phyloP scores from a whole-genome alignment of 2,888 invertebrate species.

The Empis stercorea region DNA sequence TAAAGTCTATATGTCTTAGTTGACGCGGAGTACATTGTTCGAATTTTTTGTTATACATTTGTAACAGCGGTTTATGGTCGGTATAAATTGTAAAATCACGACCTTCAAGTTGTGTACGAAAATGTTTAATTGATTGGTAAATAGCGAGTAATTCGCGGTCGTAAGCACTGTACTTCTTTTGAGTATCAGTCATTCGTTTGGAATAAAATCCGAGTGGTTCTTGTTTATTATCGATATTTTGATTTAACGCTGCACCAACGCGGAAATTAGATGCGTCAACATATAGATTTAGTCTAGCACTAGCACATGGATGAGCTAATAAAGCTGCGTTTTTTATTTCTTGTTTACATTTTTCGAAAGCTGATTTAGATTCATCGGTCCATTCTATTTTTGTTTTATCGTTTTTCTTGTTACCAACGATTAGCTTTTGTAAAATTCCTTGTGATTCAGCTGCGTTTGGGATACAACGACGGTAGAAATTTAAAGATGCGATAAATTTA shows the following conservation, averaged over 20 bases:
- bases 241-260: constrained; percentile 27
- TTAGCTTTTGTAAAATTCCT: no score
- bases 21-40: no score
- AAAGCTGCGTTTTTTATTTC: no score
- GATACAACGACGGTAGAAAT: no score
- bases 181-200: constrained; percentile 18
- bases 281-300: constrained; percentile 18
- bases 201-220: constrained; percentile 28
- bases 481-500: no score
- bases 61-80: constrained; percentile 19
- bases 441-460: no score
- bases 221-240: constrained; percentile 17
- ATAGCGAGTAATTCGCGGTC: constrained; percentile 13
- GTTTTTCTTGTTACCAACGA: not conserved
- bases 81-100: constrained; percentile 12
- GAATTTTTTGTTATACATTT: constrained; percentile 19
- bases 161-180: constrained; percentile 27
- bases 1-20: no score
- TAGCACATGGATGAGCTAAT: not conserved
- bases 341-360: no score
- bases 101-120: constrained; percentile 27
- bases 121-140: constrained; percentile 25
- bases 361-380: no score
- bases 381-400: not conserved
- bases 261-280: no score